Evolutionary conservation across 2,888 invertebrate species (phyloP).

Genomic region (Acronicta alni): DNA sequence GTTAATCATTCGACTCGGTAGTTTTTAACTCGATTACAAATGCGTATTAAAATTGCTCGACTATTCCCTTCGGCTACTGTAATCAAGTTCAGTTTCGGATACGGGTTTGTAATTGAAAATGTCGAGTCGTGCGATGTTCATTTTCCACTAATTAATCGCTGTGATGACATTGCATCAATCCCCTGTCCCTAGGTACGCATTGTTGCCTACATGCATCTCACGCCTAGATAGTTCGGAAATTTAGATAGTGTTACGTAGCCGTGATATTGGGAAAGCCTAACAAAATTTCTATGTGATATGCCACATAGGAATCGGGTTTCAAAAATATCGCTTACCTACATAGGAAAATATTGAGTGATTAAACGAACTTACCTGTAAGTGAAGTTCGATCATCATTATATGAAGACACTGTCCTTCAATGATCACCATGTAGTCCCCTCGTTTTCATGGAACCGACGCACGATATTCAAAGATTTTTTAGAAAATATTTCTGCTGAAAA

Average conservation of each 20-base stretch:
- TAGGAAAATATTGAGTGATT: too few relatives aligned
- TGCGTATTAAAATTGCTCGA: constrained; percentile 69
- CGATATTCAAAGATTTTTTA: too few relatives aligned
- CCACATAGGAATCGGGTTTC: too few relatives aligned
- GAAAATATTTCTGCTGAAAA: too few relatives aligned
- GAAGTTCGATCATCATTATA: too few relatives aligned
- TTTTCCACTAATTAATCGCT: constrained; percentile 88
- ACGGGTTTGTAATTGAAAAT: constrained; percentile 85
- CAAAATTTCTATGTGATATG: not conserved
- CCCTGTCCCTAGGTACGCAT: constrained; percentile 62
- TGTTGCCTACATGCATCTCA: constrained; percentile 54
- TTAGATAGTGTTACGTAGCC: constrained; percentile 12
- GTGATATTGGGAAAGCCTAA: constrained; percentile 19
- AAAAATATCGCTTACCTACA: too few relatives aligned
- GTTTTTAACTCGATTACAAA: constrained; percentile 75
- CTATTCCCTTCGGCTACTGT: constrained; percentile 76
- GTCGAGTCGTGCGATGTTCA: constrained; percentile 84
- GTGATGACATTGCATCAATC: constrained; percentile 79
- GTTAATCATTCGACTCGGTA: constrained; percentile 65
- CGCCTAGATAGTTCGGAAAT: constrained; percentile 37
- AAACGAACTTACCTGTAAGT: too few relatives aligned
- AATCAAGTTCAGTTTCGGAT: constrained; percentile 77
- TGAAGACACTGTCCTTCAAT: too few relatives aligned
- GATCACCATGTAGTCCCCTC: too few relatives aligned
- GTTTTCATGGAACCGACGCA: too few relatives aligned